Evolutionary conservation across 2,797 vertebrate genomes (phyloP).

Genomic region (Sphaeramia orbicularis): DNA sequence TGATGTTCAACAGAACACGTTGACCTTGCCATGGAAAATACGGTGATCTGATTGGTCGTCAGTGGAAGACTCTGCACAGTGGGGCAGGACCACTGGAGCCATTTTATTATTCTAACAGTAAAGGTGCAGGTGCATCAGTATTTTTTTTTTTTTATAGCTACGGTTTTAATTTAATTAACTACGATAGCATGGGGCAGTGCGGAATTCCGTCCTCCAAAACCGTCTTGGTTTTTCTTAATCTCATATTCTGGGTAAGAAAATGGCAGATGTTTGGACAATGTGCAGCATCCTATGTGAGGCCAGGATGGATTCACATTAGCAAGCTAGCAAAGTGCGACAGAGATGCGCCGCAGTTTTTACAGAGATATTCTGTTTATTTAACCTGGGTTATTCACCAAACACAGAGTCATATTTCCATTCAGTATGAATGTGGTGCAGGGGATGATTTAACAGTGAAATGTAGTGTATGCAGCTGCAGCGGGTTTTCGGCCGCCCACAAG

Average conservation of each 20-base stretch:
- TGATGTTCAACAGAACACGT: constrained; percentile 64
- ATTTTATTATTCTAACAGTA: constrained; percentile 79
- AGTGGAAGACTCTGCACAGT: constrained; percentile 37
- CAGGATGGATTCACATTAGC: constrained; percentile 54
- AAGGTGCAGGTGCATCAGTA: constrained; percentile 71
- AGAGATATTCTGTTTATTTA: neutral
- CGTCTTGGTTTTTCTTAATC: constrained; percentile 96
- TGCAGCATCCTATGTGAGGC: constrained; percentile 54
- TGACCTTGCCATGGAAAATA: constrained; percentile 38
- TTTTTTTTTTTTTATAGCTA: constrained; percentile 16
- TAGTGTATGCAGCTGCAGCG: neutral
- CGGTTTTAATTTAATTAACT: constrained; percentile 21
- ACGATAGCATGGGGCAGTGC: constrained; percentile 91
- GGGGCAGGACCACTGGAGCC: constrained; percentile 73
- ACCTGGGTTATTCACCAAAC: neutral
- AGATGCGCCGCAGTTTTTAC: constrained; percentile 39
- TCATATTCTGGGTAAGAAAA: constrained; percentile 96
- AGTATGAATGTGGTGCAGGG: neutral
- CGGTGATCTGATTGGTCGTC: constrained; percentile 64
- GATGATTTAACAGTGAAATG: neutral
- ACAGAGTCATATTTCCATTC: neutral
- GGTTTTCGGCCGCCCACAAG: constrained; percentile 40
- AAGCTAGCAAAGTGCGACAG: constrained; percentile 72
- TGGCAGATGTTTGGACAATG: constrained; percentile 33
- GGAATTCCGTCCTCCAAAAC: constrained; percentile 99